Evolutionary conservation across 2,888 invertebrate genomes (phyloP), one percentile per base, ranked within the genome.

Genomic region (Andricus quercusramuli): DNA sequence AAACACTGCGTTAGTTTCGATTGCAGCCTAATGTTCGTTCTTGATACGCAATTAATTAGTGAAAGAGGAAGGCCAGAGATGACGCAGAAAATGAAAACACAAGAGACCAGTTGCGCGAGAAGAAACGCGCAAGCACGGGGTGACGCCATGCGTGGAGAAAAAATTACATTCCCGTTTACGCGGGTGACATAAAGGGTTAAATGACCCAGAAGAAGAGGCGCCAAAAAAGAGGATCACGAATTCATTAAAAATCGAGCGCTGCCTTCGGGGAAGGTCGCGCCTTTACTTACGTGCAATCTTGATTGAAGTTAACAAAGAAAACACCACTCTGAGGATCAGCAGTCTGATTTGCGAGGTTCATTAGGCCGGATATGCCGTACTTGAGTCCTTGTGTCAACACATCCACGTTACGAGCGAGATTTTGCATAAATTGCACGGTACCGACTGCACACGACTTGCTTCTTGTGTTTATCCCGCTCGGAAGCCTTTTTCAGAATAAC

Each of bases 251-350:
- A 32, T 20, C 20, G 4, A 56, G n/a, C 13, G 5, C 20, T 56
- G 9, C 4, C 17, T 51, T 32, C 51, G 47, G 9, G 13, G 4
- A 47, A 74, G 74, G 29, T 29, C n/a, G 2, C 65, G n/a, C 51
- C 15, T 51, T 37, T 32, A 96, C 98, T 97, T 96, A 99, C 99
- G 98, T 97, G 95, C 96, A 97, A 93, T 99, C 99, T 94, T 99
- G 99, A 94, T 99, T 99, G 93, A 99, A 99, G 94, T 98, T 98
- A 90, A 98, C 98, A 94, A 97, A 98, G 93, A 97, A 96, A 93
- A 96, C 96, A 93, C 96, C 97, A 93, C 95, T 96, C 94, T 96
- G 95, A 93, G 96, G 94, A 93, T 96, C 96, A 74, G 95, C 95
- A 91, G 95, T 95, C 94, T 95, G 95, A 94, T 95, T 95, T 95